These are phyloP conservation scores for Danio tinwini DNA, from an alignment of 2,797 vertebrate genomes.

Conservation along the genomic window DNA sequence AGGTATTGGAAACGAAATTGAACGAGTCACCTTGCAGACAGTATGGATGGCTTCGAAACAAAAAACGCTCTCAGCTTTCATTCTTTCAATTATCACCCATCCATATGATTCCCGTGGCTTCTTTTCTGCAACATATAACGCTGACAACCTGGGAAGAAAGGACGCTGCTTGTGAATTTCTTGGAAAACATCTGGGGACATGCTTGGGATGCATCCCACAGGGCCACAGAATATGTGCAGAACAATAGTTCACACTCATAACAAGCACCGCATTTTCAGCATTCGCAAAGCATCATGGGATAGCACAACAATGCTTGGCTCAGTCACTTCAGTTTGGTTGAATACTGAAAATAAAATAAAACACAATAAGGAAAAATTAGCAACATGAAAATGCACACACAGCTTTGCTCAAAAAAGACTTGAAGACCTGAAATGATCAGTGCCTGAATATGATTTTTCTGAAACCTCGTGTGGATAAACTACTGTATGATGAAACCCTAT, in stretches of 20 bases:
- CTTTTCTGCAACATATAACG: constrained; percentile 15
- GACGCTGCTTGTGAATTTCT: constrained; percentile 1
- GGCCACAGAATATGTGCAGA: not conserved
- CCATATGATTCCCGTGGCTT: constrained; percentile 55
- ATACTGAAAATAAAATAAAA: not conserved
- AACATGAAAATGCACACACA: constrained; percentile 21
- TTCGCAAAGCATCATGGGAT: constrained; percentile 25
- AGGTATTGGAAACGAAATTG: not conserved
- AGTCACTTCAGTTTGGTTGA: not conserved
- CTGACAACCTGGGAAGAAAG: constrained; percentile 11
- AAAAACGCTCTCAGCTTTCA: constrained; percentile 18
- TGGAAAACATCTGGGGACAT: constrained; percentile 21
- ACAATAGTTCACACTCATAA: constrained; percentile 16
- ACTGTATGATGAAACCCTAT: constrained; percentile 17
- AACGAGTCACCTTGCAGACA: not conserved
- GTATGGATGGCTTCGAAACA: not conserved
- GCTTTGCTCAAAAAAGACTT: not conserved
- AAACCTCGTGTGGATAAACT: not conserved
- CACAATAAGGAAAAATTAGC: not conserved
- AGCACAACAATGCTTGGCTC: constrained; percentile 6
- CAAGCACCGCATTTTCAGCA: constrained; percentile 7
- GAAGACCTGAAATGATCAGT: not conserved
- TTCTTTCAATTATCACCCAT: constrained; percentile 69
- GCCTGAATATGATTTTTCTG: not conserved
- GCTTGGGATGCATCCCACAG: constrained; percentile 1